Base-by-base conservation (phyloP, 2,888 invertebrate species). In the Sipha maydis region DNA sequence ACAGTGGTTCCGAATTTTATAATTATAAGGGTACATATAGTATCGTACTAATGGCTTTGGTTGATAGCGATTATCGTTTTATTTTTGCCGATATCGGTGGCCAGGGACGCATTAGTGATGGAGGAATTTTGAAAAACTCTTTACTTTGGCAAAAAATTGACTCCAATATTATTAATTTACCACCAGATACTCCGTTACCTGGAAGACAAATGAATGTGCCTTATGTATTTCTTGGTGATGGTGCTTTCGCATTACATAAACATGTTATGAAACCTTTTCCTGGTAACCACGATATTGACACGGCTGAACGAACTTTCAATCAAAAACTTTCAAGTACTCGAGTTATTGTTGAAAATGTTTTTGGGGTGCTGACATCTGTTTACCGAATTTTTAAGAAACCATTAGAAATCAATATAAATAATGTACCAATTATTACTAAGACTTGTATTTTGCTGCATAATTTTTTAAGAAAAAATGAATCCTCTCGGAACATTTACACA, bases 221-320 rank as follows among this genome's bases (percentile, higher is more conserved):
- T 38, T 90, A 90, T 77, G 90, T 90, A 78, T 89, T 91, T 82
- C 11, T 90, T 25, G 90, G 89, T 75, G 91, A 91, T 89, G 90
- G 90, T 83, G 90, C 91, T 61, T 91, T 91, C 89, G 88, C 90
- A 69, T 86, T 90, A 28, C 88, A 73, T 67, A 83, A 82, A 41
- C 80, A 90, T 88, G 77, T 90, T 48, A 90, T 89, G 88, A 90
- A 89, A 76, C 89, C 90, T 34, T 90, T 85, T 83, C 69, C 83
- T 61, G 54, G 79, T 75, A 89, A 89, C 48, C 80, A 88, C 38
- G 56, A 84, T 73, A 83, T 77, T 78, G 89, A 89, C 79, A 88
- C 89, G 80, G 56, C 76, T 79, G 89, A 90, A 89, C 76, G 88
- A 54, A 83, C 89, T 75, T 90, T 79, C 69, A 34, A 34, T 34